Evolutionary conservation across 2,888 invertebrate species (phyloP).

Genomic region (Calameuta pallipes): DNA sequence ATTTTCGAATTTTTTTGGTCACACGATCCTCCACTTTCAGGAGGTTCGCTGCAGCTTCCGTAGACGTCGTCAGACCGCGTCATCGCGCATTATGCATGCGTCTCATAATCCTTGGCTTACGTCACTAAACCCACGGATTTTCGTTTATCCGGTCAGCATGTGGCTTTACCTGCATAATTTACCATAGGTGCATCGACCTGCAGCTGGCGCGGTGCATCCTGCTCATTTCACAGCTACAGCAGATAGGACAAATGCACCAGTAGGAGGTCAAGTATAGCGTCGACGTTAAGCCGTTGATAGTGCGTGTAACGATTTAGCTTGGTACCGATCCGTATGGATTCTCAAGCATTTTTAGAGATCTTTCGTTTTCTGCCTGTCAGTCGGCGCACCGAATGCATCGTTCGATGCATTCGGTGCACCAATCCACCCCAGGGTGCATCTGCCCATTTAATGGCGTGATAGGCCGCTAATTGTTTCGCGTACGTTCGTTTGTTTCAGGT

Average conservation of each 20-base stretch:
- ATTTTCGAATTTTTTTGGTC: background rate
- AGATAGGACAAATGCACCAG: background rate
- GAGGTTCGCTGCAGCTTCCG: background rate
- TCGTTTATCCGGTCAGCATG: slow-evolving; percentile 44
- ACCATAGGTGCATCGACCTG: slow-evolving; percentile 22
- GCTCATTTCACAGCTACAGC: background rate
- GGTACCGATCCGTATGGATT: background rate
- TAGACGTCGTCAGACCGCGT: background rate
- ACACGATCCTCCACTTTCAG: background rate
- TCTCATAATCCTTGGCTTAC: slow-evolving; percentile 37
- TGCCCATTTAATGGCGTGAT: background rate
- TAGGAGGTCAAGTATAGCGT: background rate
- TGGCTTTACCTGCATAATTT: slow-evolving; percentile 45
- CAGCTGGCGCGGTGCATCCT: background rate
- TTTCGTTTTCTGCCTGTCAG: background rate
- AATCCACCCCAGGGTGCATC: background rate
- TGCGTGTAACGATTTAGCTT: background rate
- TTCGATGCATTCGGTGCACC: background rate
- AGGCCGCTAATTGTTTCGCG: background rate
- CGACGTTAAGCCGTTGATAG: background rate
- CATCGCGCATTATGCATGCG: slow-evolving; percentile 21
- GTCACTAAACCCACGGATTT: slow-evolving; percentile 44
- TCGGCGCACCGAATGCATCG: background rate
- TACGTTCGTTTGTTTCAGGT: slow-evolving; percentile 1
- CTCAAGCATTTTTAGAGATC: background rate